A percentile compares a stretch with the other conserved stretches of the same genome.
Evolutionary conservation across 2,888 invertebrate genomes (phyloP).

Genomic region (Tenthredo notha): DNA sequence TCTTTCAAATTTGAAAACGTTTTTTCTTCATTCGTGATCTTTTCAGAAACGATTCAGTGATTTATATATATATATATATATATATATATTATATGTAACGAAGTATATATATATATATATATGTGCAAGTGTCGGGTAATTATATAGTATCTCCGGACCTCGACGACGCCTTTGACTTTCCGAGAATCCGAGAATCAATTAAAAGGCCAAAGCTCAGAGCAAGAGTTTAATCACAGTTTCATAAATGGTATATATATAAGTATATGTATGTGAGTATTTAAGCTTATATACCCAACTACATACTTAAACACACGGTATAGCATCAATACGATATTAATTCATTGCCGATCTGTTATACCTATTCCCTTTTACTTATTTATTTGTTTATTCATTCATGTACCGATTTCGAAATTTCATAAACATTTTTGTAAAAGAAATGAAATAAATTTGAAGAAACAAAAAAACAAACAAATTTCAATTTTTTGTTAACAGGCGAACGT

Average conservation of each 20-base stretch:
- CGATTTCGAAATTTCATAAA: not conserved
- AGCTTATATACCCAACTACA: not conserved
- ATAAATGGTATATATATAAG: slow-evolving; percentile 14
- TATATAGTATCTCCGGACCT: slow-evolving; percentile 9
- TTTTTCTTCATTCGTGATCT: not conserved
- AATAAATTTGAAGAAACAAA: not conserved
- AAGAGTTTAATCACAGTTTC: slow-evolving; percentile 44
- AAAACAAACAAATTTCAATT: not conserved
- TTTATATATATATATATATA: not conserved
- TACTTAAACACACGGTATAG: too few relatives aligned
- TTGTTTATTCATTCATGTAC: not conserved
- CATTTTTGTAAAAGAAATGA: too few relatives aligned
- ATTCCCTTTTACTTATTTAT: not conserved
- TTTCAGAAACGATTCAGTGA: not conserved
- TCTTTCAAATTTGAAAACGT: not conserved
- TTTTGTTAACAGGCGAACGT: slow-evolving; percentile 81
- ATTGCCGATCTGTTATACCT: not conserved
- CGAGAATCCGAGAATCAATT: slow-evolving; percentile 42
- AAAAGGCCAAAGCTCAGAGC: slow-evolving; percentile 42
- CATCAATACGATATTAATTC: not conserved
- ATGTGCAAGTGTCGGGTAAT: not conserved
- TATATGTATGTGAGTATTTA: not conserved
- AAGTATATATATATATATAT: not conserved
- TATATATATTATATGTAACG: not conserved
- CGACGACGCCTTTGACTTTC: not conserved